Conservation (phyloP, 2,797 vertebrate species). For the Remorina albescens region DNA sequence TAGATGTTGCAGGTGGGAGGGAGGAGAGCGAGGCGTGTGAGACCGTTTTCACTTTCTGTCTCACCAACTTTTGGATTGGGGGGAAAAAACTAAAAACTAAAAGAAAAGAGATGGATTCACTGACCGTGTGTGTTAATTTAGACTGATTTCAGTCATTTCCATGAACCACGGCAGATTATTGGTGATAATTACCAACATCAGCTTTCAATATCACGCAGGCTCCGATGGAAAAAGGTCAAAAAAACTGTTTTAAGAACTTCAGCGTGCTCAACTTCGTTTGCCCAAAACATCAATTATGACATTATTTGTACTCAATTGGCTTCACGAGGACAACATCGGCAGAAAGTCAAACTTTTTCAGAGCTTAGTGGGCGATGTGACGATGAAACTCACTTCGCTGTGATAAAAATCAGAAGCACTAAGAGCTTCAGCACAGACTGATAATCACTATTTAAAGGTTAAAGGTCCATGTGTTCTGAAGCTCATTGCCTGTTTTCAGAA, state of each 20-base stretch:
- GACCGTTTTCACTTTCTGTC: constrained; percentile 49
- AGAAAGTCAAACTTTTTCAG: constrained; percentile 22
- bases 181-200: constrained; percentile 56
- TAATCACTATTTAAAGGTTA: no score
- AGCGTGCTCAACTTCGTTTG: constrained; percentile 18
- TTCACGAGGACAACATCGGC: constrained; percentile 11
- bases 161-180: constrained; percentile 45
- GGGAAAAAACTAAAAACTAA: constrained; percentile 12
- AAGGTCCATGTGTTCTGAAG: no score
- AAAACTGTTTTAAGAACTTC: constrained; percentile 34
- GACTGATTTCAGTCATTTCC: constrained; percentile 58
- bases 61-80: constrained; percentile 54
- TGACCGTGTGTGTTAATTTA: constrained; percentile 48
- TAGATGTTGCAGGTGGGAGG: constrained; percentile 70
- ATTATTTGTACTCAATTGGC: constrained; percentile 45
- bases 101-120: constrained; percentile 25
- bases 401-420: no score
- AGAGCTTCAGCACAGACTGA: no score
- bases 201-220: constrained; percentile 20
- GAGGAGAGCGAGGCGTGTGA: constrained; percentile 7
- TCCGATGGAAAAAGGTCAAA: constrained; percentile 37
- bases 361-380: constrained; percentile 22
- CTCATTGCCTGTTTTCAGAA: no score
- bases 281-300: constrained; percentile 59
- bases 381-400: neutral